Conservation (phyloP, 1,140 invertebrate genomes). For the Ceratina australensis region DNA sequence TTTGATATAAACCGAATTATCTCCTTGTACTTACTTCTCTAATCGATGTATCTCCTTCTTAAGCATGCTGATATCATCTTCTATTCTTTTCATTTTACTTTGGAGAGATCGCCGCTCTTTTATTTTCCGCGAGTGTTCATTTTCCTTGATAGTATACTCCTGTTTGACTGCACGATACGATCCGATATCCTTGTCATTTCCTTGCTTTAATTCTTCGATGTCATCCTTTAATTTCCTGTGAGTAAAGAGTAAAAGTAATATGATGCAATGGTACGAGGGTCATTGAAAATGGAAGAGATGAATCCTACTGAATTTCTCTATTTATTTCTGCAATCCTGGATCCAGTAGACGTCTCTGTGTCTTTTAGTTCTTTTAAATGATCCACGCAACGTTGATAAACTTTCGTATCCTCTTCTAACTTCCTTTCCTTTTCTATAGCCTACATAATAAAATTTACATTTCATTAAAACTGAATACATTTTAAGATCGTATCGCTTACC, state of each 20-base stretch:
- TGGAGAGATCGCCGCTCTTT: constrained; percentile 49
- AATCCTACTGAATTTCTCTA: constrained; percentile 64
- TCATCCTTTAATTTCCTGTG: constrained; percentile 58
- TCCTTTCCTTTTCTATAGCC: constrained; percentile 67
- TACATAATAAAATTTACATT: constrained; percentile 42
- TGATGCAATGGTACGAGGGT: no score
- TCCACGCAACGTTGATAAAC: constrained; percentile 53
- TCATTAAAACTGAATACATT: constrained; percentile 25
- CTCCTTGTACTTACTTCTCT: constrained; percentile 59
- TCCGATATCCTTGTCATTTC: constrained; percentile 50
- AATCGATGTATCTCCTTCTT: constrained; percentile 66
- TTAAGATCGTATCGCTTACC: constrained; percentile 57
- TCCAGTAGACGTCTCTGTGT: constrained; percentile 36
- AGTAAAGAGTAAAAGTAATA: constrained; percentile 22
- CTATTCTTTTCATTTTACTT: constrained; percentile 57
- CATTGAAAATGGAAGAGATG: neutral
- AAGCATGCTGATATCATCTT: constrained; percentile 65
- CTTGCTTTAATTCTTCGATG: constrained; percentile 57
- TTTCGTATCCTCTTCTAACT: constrained; percentile 43
- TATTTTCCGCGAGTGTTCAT: constrained; percentile 51
- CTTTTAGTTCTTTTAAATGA: constrained; percentile 44
- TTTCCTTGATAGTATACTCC: constrained; percentile 50
- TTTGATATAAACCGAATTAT: no score
- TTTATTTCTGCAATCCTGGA: constrained; percentile 63
- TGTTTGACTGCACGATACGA: constrained; percentile 54